Evolutionary conservation across 2,797 vertebrate genomes (phyloP).

Genomic region (Megalops cyprinoides): DNA sequence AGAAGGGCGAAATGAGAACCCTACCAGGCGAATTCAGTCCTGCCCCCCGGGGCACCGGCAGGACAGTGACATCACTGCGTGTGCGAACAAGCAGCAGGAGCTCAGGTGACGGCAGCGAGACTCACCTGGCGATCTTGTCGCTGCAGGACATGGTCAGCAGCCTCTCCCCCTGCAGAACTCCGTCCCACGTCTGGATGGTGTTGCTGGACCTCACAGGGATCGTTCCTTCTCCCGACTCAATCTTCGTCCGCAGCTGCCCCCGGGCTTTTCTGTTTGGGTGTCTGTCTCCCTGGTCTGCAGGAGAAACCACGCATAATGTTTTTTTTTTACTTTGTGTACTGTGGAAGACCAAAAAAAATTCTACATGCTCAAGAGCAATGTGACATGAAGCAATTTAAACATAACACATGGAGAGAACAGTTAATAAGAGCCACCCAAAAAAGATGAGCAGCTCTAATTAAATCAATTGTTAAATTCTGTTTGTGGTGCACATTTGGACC

Average conservation of each 20-base stretch:
- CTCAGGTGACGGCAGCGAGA: too few species aligned
- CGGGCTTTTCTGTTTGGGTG: conserved; percentile 95
- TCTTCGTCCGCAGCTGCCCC: conserved; percentile 93
- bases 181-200: conserved; percentile 96
- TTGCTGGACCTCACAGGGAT: conserved; percentile 92
- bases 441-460: conserved; percentile 64
- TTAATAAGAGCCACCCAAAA: neutral
- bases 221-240: conserved; percentile 95
- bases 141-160: conserved; percentile 98
- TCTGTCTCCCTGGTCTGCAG: conserved; percentile 89
- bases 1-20: too few species aligned
- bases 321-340: neutral
- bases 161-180: conserved; percentile 91
- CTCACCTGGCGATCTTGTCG: conserved; percentile 95
- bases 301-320: neutral
- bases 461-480: conserved; percentile 64
- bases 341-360: conserved; percentile 4
- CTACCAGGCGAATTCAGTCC: too few species aligned
- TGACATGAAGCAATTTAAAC: neutral
- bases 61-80: too few species aligned
- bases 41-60: too few species aligned
- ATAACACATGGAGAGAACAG: neutral
- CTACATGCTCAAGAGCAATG: neutral
- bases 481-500: conserved; percentile 61
- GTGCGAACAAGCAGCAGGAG: too few species aligned